phyloP scores from a whole-genome alignment of 2,888 invertebrate genomes.

The Toxonevra muliebris region DNA sequence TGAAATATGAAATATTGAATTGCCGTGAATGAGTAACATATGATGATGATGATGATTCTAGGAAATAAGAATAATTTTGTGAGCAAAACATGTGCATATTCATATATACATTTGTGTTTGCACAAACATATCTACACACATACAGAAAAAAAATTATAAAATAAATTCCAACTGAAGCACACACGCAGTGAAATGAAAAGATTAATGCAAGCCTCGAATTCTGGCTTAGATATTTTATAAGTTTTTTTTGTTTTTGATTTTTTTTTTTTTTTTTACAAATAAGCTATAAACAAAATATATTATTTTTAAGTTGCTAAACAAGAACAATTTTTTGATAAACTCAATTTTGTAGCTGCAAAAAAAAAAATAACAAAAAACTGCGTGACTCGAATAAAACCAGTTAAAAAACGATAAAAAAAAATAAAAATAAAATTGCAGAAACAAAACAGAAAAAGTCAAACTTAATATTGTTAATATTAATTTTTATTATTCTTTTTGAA shows the following conservation, averaged over 20 bases:
- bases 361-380: constrained; percentile 7
- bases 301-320: background rate
- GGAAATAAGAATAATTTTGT: background rate
- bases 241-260: too few species aligned
- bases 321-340: background rate
- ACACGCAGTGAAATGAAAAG: too few species aligned
- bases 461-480: background rate
- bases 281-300: too few species aligned
- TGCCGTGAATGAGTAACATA: background rate
- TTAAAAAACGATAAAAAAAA: background rate
- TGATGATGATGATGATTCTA: background rate
- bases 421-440: background rate
- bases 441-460: background rate
- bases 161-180: background rate
- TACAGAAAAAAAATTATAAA: background rate
- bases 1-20: background rate
- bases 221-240: too few species aligned
- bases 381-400: constrained; percentile 26
- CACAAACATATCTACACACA: background rate
- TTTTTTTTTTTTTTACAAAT: too few species aligned
- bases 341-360: background rate
- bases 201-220: too few species aligned
- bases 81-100: background rate
- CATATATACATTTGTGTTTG: background rate
- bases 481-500: background rate